Evolutionary conservation across 2,888 invertebrate species (phyloP), one percentile per base, ranked within the genome.

Genomic region (Eumerus sabulonum): DNA sequence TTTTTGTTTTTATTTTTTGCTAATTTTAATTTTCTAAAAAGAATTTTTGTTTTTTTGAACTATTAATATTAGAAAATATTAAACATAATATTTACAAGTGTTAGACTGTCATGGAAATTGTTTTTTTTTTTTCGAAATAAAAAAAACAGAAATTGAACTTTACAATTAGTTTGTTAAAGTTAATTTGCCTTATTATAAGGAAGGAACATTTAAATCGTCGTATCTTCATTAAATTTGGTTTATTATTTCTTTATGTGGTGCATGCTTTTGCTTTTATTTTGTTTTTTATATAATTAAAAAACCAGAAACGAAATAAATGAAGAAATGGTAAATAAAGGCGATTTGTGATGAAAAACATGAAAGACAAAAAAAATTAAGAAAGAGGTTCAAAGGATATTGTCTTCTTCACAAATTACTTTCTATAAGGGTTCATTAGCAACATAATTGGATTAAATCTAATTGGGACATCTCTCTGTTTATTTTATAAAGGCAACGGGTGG

Each of bases 171-270:
- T 74, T 79, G 79, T 50, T 79, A 60, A 79, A 79, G 79, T 74
- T 74, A 63, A 74, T 68, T 73, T 73, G 62, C 79, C 79, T 79
- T 79, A 79, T 74, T 79, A 79, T 79, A 79, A 79, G 79, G 79
- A 79, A 79, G 79, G 79, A 79, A 79, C 79, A 79, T 79, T 79
- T 79, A 79, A 74, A 68, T 79, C 73, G 68, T 74, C 79, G 79
- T 74, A 56, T 79, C 68, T 68, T 79, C 48, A 64, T 54, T 63
- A 44, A 56, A 63, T 68, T 68, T 35, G 36, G 27, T 68, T 53
- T 44, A 9, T 45, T 44, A n/a, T n/a, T n/a, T 45, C 50, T 59
- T 9, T 62, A 62, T 56, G 56, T 57, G 45, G 38, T 56, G 51
- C 27, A 27, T 27, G 17, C 56, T 16, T 38, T 17, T 27, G 18